phyloP scores from a whole-genome alignment of 2,888 invertebrate genomes.

The Tortrix viridana region DNA sequence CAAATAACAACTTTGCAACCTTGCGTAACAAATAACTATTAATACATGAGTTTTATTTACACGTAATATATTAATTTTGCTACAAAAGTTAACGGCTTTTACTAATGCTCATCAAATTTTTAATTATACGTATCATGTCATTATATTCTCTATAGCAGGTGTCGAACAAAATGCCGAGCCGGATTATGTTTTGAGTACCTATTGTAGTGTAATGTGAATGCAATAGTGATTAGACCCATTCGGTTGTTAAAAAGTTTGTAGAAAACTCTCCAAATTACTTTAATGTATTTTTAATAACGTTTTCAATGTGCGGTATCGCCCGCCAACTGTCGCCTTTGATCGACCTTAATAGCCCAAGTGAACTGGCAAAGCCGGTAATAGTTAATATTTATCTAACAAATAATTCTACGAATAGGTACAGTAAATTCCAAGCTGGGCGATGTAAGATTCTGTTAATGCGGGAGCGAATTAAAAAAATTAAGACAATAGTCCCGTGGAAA shows the following conservation, averaged over 20 bases:
- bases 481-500: conserved; percentile 35
- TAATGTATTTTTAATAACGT: conserved; percentile 63
- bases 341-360: conserved; percentile 31
- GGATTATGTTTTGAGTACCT: conserved; percentile 2
- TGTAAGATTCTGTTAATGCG: conserved; percentile 15
- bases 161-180: too few species aligned
- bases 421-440: neutral
- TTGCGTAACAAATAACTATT: too few species aligned
- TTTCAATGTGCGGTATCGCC: conserved; percentile 47
- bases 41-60: too few species aligned
- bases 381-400: conserved; percentile 8
- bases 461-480: conserved; percentile 24
- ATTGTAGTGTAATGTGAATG: conserved; percentile 3
- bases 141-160: too few species aligned
- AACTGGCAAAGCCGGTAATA: conserved; percentile 1
- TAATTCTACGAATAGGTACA: conserved; percentile 6
- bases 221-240: conserved; percentile 43
- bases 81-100: too few species aligned
- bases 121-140: too few species aligned
- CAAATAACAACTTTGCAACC: too few species aligned
- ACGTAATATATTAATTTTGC: too few species aligned
- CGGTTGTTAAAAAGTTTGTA: conserved; percentile 50
- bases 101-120: too few species aligned
- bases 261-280: conserved; percentile 56
- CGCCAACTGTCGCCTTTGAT: conserved; percentile 12